Percentiles rank a stretch among this genome's conserved stretches.
These are phyloP conservation scores for Muntiacus reevesi DNA, from an alignment of 2,113 vertebrate species.

Conservation along the genomic window DNA sequence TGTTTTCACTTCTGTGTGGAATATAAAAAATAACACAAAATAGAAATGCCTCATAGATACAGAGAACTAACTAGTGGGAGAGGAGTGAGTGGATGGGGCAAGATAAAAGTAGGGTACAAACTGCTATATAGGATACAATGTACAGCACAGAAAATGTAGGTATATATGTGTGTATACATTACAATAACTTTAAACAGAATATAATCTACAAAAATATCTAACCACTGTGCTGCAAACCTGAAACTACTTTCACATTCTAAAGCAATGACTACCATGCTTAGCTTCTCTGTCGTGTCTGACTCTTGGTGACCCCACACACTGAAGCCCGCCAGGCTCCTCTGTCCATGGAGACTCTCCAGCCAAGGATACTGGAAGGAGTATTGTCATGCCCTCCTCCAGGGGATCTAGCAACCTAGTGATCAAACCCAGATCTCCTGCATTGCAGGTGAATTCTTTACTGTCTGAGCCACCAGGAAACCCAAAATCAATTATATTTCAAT, in stretches of 20 bases:
- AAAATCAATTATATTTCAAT: neutral
- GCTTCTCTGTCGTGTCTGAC: fast-evolving
- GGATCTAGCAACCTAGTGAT: neutral
- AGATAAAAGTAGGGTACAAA: neutral
- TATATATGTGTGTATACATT: neutral
- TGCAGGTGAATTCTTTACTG: neutral
- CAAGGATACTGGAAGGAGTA: neutral
- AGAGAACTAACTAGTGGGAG: neutral
- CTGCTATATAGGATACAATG: neutral
- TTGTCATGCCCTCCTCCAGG: neutral
- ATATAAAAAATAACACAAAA: neutral
- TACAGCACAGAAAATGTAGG: neutral
- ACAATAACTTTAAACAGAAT: neutral
- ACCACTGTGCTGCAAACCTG: neutral
- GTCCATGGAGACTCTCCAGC: neutral
- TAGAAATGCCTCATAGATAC: neutral
- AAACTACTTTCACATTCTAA: neutral
- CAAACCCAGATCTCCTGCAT: neutral
- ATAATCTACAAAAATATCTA: neutral
- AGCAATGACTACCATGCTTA: neutral
- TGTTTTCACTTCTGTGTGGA: neutral
- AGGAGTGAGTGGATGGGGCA: fast-evolving
- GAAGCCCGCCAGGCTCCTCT: neutral
- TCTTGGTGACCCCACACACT: neutral
- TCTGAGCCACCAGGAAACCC: neutral